Percentiles rank a stretch among this genome's conserved stretches.
Conservation (phyloP, 2,797 vertebrate species). For the Rousettus madagascariensis region DNA sequence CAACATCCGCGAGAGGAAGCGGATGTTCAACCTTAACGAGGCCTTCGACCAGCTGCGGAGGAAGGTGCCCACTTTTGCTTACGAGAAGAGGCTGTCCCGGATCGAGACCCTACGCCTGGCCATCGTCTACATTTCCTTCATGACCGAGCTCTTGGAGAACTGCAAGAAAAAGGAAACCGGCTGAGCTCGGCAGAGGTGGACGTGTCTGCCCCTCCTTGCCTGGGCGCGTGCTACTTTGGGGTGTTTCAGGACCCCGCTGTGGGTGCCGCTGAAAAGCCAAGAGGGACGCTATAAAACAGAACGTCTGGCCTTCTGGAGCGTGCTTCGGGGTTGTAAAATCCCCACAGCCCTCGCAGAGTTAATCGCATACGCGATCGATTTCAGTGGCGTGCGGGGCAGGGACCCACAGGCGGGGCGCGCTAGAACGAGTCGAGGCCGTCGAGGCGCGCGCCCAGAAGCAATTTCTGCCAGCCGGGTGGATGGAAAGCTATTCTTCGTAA, state of each 20-base stretch:
- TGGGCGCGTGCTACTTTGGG: too few relatives aligned
- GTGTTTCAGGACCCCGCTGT: not conserved
- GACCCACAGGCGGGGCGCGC: accelerated
- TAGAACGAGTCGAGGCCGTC: accelerated
- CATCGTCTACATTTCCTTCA: slow-evolving; percentile 97
- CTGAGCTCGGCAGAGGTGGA: not conserved
- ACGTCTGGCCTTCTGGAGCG: not conserved
- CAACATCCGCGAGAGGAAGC: slow-evolving; percentile 94
- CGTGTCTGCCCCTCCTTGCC: too few relatives aligned
- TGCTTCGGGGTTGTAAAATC: not conserved
- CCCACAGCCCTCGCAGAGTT: not conserved
- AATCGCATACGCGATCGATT: not conserved
- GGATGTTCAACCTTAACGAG: slow-evolving; percentile 98
- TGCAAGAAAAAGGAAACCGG: slow-evolving; percentile 63
- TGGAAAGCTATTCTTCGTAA: not conserved
- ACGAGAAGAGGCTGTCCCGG: slow-evolving; percentile 96
- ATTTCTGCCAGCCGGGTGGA: not conserved
- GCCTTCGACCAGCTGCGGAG: slow-evolving; percentile 95
- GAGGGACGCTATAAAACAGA: not conserved
- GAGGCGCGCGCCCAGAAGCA: accelerated
- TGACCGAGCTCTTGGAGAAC: slow-evolving; percentile 93
- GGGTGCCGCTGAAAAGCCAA: not conserved
- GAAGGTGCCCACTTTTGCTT: slow-evolving; percentile 97
- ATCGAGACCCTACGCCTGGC: slow-evolving; percentile 97
- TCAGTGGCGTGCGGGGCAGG: accelerated